Percentiles rank a stretch among this genome's conserved stretches.
Conservation (phyloP, 2,888 invertebrate genomes). For the Pandemis heparana region DNA sequence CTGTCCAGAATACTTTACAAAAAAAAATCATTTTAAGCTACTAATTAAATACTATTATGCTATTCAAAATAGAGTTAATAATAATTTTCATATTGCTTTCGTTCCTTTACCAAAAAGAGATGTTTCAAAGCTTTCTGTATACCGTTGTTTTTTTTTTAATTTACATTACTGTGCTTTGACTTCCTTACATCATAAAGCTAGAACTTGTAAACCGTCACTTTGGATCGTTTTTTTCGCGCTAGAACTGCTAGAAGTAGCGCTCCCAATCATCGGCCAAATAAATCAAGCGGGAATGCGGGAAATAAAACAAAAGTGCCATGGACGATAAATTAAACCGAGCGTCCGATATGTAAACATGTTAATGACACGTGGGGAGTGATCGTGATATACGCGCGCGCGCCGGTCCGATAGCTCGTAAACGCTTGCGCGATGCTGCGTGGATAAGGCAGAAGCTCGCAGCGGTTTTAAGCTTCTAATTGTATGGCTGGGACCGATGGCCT, state of each 20-base stretch:
- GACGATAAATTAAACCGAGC: conserved; percentile 27
- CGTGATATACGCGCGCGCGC: conserved; percentile 51
- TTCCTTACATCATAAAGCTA: not conserved
- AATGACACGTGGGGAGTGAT: conserved; percentile 53
- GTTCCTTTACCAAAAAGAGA: too few relatives aligned
- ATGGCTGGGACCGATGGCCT: too few relatives aligned
- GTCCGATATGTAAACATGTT: conserved; percentile 43
- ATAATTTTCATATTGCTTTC: too few relatives aligned
- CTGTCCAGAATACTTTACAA: too few relatives aligned
- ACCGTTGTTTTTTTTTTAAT: too few relatives aligned
- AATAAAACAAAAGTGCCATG: conserved; percentile 13
- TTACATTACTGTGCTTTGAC: too few relatives aligned
- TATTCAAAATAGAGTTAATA: too few relatives aligned
- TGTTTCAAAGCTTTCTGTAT: too few relatives aligned
- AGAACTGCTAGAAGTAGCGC: not conserved
- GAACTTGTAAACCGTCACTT: not conserved
- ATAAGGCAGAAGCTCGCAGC: conserved; percentile 5
- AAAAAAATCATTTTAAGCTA: too few relatives aligned
- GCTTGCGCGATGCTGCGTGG: conserved; percentile 14
- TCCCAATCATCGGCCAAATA: not conserved
- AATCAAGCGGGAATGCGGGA: conserved; percentile 1
- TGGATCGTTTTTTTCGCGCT: not conserved
- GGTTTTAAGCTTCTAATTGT: not conserved
- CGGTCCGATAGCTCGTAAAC: conserved; percentile 38
- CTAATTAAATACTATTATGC: too few relatives aligned